Conservation (phyloP, 2,888 invertebrate genomes). For the Dioctria linearis region DNA sequence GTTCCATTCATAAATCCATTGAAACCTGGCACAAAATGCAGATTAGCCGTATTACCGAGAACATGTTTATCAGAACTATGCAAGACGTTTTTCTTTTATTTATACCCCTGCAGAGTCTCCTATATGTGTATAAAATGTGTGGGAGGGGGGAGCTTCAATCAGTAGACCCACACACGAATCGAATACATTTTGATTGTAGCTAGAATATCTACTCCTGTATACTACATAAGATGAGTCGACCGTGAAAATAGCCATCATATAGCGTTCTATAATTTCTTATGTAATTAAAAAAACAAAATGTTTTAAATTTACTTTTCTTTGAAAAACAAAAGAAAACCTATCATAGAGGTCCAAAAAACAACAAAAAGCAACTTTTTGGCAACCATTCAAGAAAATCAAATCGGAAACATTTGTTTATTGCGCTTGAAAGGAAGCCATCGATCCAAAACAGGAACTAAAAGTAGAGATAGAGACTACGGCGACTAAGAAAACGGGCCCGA, state of each 20-base stretch:
- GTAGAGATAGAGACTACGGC: not conserved
- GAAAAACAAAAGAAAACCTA: not conserved
- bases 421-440: not conserved
- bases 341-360: not conserved
- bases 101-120: not conserved
- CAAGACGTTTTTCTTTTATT: not conserved
- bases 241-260: not conserved
- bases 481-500: not conserved
- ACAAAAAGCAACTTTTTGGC: conserved; percentile 15
- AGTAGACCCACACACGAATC: not conserved
- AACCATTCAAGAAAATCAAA: conserved; percentile 17
- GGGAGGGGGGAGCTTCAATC: not conserved
- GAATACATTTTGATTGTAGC: conserved; percentile 10
- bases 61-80: conserved; percentile 8
- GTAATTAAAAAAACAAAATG: conserved; percentile 4
- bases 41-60: conserved; percentile 18
- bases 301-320: conserved; percentile 17
- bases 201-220: not conserved
- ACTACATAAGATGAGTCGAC: not conserved
- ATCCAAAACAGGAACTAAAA: not conserved
- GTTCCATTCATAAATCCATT: conserved; percentile 19
- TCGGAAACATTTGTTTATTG: conserved; percentile 16
- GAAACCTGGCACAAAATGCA: conserved; percentile 16
- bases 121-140: not conserved
- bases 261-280: not conserved